Evolutionary conservation across 2,113 vertebrate genomes (phyloP), one percentile per base, ranked within the genome.

Genomic region (Apteryx mantelli): DNA sequence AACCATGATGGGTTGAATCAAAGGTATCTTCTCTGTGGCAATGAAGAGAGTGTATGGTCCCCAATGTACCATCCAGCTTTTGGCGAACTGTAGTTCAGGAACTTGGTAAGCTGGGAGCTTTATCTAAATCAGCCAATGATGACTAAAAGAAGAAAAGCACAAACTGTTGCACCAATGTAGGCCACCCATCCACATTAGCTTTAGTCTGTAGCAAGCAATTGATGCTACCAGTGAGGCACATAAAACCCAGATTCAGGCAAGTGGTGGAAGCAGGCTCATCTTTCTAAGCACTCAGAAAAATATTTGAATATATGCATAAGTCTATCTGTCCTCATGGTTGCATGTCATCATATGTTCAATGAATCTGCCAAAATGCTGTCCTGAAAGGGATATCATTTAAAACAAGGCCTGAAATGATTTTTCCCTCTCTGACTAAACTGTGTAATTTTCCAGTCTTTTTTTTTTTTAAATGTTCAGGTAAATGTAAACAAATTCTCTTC

Each of bases 381-480:
- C 60, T 76, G 36, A 56, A 75, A 91, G 5, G 3, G 6, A 42
- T 22, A 8, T 66, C 24, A 34, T 89, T 50, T 30, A 70, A 91
- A 93, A 70, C 21, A 58, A 65, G 15, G 2, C 3, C 12, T 0
- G 0, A 48, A 42, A 48, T 28, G 24, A 11, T 42, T 64, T 86
- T 74, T 60, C 7, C 7, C 6, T 73, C 11, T 79, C n/a, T 69
- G 6, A 48, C 8, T 70, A 53, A 74, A 65, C 46, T 58, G 44
- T 1, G 7, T 9, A n/a, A 69, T 61, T 0, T 52, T 64, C 18
- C 46, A n/a, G 32, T 53, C 63, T 68, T 9, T 21, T 34, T 7
- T 7, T 3, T 9, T 32, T 8, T 25, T 14, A 11, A 26, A 69
- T 16, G 77, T 85, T 60, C 16, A 34, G 18, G 56, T 60, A 60